Conservation (phyloP, 2,888 invertebrate species). For the Abscondita cerata region DNA sequence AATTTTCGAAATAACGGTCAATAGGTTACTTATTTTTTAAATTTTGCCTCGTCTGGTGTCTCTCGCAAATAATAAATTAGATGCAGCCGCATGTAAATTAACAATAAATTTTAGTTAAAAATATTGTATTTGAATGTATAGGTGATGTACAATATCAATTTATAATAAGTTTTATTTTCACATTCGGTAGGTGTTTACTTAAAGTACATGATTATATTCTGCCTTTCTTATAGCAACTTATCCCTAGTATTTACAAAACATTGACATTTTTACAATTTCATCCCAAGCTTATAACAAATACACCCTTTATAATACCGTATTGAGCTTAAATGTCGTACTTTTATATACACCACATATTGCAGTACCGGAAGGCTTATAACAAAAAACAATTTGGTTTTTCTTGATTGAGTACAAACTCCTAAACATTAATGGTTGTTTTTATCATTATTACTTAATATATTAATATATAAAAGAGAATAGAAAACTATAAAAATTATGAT, state of each 20-base stretch:
- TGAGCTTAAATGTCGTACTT: conserved; percentile 15
- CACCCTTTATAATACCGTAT: conserved; percentile 13
- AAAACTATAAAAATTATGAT: conserved; percentile 4
- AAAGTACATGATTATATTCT: conserved; percentile 18
- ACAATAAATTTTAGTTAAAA: conserved; percentile 5
- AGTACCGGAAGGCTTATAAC: too few relatives aligned
- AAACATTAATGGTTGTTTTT: too few relatives aligned
- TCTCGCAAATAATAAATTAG: too few relatives aligned
- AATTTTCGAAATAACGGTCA: too few relatives aligned
- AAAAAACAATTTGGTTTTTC: too few relatives aligned
- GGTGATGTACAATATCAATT: conserved; percentile 4
- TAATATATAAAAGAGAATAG: too few relatives aligned
- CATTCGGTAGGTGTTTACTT: conserved; percentile 15
- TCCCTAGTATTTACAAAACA: conserved; percentile 27
- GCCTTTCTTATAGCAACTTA: conserved; percentile 15
- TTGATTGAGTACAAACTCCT: too few relatives aligned
- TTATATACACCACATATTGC: conserved; percentile 7
- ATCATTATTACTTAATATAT: too few relatives aligned
- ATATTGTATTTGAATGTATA: conserved; percentile 9
- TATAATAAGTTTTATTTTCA: conserved; percentile 11
- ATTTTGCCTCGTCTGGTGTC: too few relatives aligned
- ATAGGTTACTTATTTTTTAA: too few relatives aligned
- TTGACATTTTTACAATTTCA: conserved; percentile 16
- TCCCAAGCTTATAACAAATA: conserved; percentile 10
- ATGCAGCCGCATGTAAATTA: too few relatives aligned